These are phyloP conservation scores for Scotopteryx bipunctaria DNA, from an alignment of 2,888 invertebrate genomes.

Conservation along the genomic window DNA sequence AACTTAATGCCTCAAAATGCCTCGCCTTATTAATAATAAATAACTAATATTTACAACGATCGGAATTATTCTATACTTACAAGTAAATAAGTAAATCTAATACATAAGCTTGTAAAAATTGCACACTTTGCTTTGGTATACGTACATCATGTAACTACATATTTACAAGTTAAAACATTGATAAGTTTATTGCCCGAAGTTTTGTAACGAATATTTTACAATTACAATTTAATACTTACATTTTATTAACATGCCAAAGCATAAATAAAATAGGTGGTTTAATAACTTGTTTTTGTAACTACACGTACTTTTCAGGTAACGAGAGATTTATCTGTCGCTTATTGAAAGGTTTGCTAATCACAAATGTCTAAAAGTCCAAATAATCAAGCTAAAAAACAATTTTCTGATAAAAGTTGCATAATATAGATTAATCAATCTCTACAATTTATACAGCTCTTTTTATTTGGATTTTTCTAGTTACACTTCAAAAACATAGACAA, in stretches of 20 bases:
- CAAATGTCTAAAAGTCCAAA: no score
- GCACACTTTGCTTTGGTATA: conserved; percentile 83
- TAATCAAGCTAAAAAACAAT: no score
- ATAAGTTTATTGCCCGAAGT: conserved; percentile 76
- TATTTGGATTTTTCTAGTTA: no score
- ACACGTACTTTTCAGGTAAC: no score
- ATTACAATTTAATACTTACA: conserved; percentile 6
- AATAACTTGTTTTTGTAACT: no score
- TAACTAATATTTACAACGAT: conserved; percentile 55
- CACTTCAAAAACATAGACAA: not conserved
- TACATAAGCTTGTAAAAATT: conserved; percentile 82
- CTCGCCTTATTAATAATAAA: conserved; percentile 37
- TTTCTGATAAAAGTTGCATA: no score
- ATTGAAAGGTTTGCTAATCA: no score
- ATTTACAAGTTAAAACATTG: conserved; percentile 75
- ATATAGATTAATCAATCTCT: no score
- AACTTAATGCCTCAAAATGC: conserved; percentile 37
- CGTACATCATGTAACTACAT: conserved; percentile 80
- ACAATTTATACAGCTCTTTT: not conserved
- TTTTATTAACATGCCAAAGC: not conserved
- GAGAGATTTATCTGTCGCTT: no score
- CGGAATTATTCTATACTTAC: conserved; percentile 58
- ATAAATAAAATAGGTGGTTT: not conserved
- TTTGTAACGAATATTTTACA: conserved; percentile 55
- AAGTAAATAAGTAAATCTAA: conserved; percentile 55